Percentiles rank a stretch among this genome's conserved stretches.
Evolutionary conservation across 1,140 invertebrate genomes (phyloP).

Genomic region (Drosophila melanogaster): DNA sequence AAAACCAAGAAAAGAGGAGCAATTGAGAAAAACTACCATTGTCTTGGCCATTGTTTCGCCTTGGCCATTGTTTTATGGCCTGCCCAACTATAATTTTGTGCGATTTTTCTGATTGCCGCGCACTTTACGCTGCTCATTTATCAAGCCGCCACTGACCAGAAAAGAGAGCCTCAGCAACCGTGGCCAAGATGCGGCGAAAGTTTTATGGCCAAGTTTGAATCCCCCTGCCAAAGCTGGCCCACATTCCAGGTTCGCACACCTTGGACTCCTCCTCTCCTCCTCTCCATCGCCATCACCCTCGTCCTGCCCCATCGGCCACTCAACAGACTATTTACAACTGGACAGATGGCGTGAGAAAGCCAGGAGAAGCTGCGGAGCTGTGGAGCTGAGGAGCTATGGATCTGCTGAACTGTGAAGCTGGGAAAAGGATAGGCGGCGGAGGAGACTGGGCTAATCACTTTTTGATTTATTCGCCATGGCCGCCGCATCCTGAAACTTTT

Average conservation of each 20-base stretch:
- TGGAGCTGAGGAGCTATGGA: background rate
- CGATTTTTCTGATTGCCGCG: slow-evolving; percentile 77
- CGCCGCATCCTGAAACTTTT: slow-evolving; percentile 59
- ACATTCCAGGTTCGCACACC: slow-evolving; percentile 58
- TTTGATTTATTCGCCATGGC: slow-evolving; percentile 75
- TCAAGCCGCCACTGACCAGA: slow-evolving; percentile 65
- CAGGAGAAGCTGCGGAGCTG: background rate
- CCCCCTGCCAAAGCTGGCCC: slow-evolving; percentile 50
- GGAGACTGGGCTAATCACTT: slow-evolving; percentile 70
- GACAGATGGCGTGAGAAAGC: slow-evolving; percentile 43
- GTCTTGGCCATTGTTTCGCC: slow-evolving; percentile 53
- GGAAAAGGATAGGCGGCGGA: background rate
- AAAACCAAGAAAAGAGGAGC: background rate
- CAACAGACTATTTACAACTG: slow-evolving; percentile 79
- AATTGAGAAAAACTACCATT: slow-evolving; percentile 47
- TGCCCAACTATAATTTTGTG: slow-evolving; percentile 75
- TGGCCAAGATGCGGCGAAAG: slow-evolving; percentile 63
- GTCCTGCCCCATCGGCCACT: slow-evolving; percentile 46
- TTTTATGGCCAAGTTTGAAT: slow-evolving; percentile 81
- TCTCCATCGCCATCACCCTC: background rate
- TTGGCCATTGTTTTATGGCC: slow-evolving; percentile 60
- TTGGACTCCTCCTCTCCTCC: slow-evolving; percentile 31
- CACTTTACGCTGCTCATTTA: slow-evolving; percentile 72
- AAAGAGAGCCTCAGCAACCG: slow-evolving; percentile 10
- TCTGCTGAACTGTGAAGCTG: background rate